phyloP scores from a whole-genome alignment of 2,888 invertebrate genomes.

The Esperia sulphurella region DNA sequence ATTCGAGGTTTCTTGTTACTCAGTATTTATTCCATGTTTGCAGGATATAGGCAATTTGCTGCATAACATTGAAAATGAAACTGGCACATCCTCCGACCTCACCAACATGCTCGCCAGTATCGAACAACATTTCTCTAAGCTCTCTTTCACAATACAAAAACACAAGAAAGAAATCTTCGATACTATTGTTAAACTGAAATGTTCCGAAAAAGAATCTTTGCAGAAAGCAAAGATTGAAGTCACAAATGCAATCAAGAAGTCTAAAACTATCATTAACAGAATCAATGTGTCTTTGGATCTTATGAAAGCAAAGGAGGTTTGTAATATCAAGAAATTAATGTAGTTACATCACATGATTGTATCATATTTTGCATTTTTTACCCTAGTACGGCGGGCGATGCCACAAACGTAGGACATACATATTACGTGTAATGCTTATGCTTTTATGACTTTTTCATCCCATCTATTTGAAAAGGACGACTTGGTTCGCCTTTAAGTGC shows the following conservation, averaged over 20 bases:
- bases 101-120: slow-evolving; percentile 48
- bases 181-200: slow-evolving; percentile 43
- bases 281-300: slow-evolving; percentile 26
- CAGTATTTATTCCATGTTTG: slow-evolving; percentile 11
- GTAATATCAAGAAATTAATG: slow-evolving; percentile 1
- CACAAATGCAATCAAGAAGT: slow-evolving; percentile 34
- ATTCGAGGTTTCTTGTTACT: background rate
- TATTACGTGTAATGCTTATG: too few relatives aligned
- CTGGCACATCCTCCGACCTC: slow-evolving; percentile 38
- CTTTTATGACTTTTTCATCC: too few relatives aligned
- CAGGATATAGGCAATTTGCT: slow-evolving; percentile 64
- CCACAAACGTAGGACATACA: too few relatives aligned
- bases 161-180: slow-evolving; percentile 65
- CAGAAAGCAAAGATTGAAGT: slow-evolving; percentile 42
- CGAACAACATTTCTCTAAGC: slow-evolving; percentile 72
- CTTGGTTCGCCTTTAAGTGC: too few relatives aligned
- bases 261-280: slow-evolving; percentile 2
- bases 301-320: slow-evolving; percentile 46
- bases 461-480: too few relatives aligned
- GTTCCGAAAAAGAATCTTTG: slow-evolving; percentile 48
- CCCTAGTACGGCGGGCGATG: too few relatives aligned
- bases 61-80: slow-evolving; percentile 48
- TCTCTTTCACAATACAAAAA: slow-evolving; percentile 73
- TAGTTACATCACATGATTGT: background rate
- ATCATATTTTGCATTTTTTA: slow-evolving; percentile 1